phyloP scores from a whole-genome alignment of 1,140 invertebrate species.

The Hyles vespertilio region DNA sequence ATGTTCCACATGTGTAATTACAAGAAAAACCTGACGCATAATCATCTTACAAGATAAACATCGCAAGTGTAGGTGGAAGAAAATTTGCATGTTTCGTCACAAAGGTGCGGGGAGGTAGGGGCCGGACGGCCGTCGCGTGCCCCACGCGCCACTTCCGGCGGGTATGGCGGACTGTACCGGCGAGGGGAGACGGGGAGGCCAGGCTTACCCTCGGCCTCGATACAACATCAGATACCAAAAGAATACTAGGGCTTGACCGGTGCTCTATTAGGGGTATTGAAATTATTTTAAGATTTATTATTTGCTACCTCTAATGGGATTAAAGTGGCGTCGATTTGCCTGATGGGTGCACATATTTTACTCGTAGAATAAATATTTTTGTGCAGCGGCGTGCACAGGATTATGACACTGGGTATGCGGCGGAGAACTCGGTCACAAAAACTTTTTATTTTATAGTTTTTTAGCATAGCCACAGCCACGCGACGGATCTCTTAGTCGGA shows the following conservation, averaged over 20 bases:
- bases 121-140: conserved; percentile 41
- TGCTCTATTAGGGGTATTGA: neutral
- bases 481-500: too few species aligned
- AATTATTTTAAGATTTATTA: neutral
- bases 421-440: too few species aligned
- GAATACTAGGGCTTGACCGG: conserved; percentile 25
- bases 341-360: too few species aligned
- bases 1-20: too few species aligned
- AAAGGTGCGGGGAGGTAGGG: conserved; percentile 20
- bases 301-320: too few species aligned
- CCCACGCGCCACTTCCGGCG: conserved; percentile 55
- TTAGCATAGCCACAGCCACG: too few species aligned
- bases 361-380: too few species aligned
- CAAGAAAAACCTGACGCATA: neutral
- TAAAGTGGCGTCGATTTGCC: too few species aligned
- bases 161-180: conserved; percentile 11
- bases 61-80: conserved; percentile 40
- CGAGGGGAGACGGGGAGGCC: conserved; percentile 11
- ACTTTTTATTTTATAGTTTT: too few species aligned
- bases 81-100: conserved; percentile 75
- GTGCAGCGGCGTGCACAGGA: too few species aligned
- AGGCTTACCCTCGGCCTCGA: conserved; percentile 43
- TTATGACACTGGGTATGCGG: too few species aligned
- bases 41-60: conserved; percentile 5
- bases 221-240: conserved; percentile 24